Evolutionary conservation across 1,140 invertebrate species (phyloP), one percentile per base, ranked within the genome.

Genomic region (Apocrypta bakeri): DNA sequence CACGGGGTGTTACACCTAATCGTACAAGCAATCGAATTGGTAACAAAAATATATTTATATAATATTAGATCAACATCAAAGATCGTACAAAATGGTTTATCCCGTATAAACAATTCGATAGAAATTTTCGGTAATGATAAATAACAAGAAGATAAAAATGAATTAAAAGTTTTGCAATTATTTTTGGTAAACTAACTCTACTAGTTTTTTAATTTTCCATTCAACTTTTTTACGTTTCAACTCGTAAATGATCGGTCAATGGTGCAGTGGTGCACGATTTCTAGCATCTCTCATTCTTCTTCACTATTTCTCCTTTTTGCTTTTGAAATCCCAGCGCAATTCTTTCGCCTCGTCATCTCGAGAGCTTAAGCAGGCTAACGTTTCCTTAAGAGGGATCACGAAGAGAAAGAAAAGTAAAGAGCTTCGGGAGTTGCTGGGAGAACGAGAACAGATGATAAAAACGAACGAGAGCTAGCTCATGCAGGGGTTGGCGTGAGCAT

Each of bases 251-350:
- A 64, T 81, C 71, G 79, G 71, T 68, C 71, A 75, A 75, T 11
- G 61, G 31, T 63, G 29, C 66, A 72, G 24, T 4, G 66, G 17
- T 29, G 14, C 27, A 40, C 69, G 25, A 25, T n/a, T 66, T n/a
- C 48, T 72, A 64, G 72, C 24, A 17, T 66, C 61, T 75, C 66
- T 69, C 27, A 31, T 14, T 69, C 66, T 42, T 9, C 21, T 24
- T 63, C 48, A 37, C 42, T 25, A 72, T 74, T 74, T 24, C 24
- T 64, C 56, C 42, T 81, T 42, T 81, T 29, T 64, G 68, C 31
- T 68, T 78, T 82, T 82, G 21, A 82, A 82, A 82, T 82, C 81
- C 81, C 27, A 33, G 37, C 69, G 63, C 76, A 72, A 83, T 83
- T 79, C 81, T 79, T 79, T 83, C 75, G 64, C 73, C 69, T 76